Percentiles rank a stretch among this genome's conserved stretches.
Evolutionary conservation across 1,140 invertebrate species (phyloP).

Genomic region (Drosophila sulfurigaster): DNA sequence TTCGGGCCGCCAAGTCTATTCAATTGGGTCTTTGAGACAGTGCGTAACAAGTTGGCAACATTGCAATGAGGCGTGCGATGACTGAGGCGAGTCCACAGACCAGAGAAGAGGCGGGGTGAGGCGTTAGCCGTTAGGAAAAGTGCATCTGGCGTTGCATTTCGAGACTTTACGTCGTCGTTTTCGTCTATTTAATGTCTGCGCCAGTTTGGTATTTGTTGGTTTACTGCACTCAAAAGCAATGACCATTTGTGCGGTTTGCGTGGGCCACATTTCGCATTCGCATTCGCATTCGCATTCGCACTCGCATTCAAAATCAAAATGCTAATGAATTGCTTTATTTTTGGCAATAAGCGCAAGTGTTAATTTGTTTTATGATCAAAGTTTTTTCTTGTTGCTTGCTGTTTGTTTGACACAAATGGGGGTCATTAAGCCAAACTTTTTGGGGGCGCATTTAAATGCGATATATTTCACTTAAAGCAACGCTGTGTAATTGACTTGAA

Average conservation of each 20-base stretch:
- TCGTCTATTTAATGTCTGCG: slow-evolving; percentile 49
- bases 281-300: too few relatives aligned
- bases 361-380: slow-evolving; percentile 56
- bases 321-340: slow-evolving; percentile 40
- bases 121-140: not conserved
- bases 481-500: not conserved
- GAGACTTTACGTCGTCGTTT: slow-evolving; percentile 50
- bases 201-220: slow-evolving; percentile 28
- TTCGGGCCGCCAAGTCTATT: slow-evolving; percentile 18
- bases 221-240: slow-evolving; percentile 1
- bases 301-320: slow-evolving; percentile 6
- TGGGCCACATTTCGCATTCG: slow-evolving; percentile 17
- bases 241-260: slow-evolving; percentile 41
- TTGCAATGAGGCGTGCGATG: slow-evolving; percentile 33
- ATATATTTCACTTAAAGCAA: slow-evolving; percentile 9
- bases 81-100: not conserved
- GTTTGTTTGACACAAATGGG: slow-evolving; percentile 26
- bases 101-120: not conserved
- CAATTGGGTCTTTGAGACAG: slow-evolving; percentile 36
- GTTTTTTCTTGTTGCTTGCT: slow-evolving; percentile 18
- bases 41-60: slow-evolving; percentile 56
- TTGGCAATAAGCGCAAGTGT: slow-evolving; percentile 53
- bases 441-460: slow-evolving; percentile 13
- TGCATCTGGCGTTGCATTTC: slow-evolving; percentile 26
- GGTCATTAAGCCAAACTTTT: slow-evolving; percentile 34